phyloP scores from a whole-genome alignment of 2,888 invertebrate genomes.

The Torymus auratus region DNA sequence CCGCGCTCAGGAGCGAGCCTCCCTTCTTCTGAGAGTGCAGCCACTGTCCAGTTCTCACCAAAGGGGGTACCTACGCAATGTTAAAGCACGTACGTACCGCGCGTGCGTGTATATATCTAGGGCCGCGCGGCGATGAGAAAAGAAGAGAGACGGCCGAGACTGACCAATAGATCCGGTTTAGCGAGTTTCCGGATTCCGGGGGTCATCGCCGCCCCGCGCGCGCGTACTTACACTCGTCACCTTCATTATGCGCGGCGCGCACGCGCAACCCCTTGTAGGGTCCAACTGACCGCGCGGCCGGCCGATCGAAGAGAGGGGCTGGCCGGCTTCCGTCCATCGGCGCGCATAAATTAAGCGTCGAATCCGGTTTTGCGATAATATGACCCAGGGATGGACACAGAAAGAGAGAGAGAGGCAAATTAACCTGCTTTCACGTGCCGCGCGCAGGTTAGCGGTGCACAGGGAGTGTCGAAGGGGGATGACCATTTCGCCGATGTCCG shows the following conservation, averaged over 20 bases:
- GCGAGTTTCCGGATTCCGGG: constrained; percentile 76
- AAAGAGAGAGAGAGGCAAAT: constrained; percentile 44
- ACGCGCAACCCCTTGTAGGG: constrained; percentile 40
- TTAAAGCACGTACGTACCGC: constrained; percentile 34
- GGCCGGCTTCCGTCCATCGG: constrained; percentile 47
- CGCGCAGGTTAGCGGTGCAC: constrained; percentile 23
- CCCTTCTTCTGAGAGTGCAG: constrained; percentile 69
- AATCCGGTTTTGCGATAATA: constrained; percentile 62
- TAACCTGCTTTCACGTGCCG: constrained; percentile 57
- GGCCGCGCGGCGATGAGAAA: constrained; percentile 45
- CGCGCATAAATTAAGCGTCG: constrained; percentile 55
- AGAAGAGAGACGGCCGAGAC: constrained; percentile 60
- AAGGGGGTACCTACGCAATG: constrained; percentile 60
- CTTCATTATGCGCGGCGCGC: neutral
- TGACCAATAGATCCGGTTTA: constrained; percentile 77
- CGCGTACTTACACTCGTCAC: neutral
- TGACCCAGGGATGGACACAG: constrained; percentile 39
- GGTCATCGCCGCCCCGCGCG: constrained; percentile 41
- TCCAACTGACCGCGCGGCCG: constrained; percentile 16
- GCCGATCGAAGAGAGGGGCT: neutral
- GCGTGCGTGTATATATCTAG: constrained; percentile 15
- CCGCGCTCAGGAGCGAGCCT: neutral
- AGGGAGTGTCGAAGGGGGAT: constrained; percentile 64
- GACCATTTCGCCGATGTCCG: constrained; percentile 66
- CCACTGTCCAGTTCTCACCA: constrained; percentile 73